phyloP scores from a whole-genome alignment of 2,888 invertebrate species.

The Amphimallon solstitiale region DNA sequence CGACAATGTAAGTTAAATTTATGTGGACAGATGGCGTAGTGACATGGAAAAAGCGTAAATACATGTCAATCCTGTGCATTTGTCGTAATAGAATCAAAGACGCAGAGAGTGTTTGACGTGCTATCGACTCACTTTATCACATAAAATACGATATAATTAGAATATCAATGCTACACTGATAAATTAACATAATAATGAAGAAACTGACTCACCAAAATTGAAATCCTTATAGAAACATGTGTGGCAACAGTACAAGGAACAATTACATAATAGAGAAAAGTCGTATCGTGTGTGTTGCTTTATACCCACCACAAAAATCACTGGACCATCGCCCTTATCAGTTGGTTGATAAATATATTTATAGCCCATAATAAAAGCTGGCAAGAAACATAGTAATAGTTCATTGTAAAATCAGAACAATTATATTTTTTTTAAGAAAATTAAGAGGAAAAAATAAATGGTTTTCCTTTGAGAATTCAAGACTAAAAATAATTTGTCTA shows the following conservation, averaged over 20 bases:
- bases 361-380: slow-evolving; percentile 45
- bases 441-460: slow-evolving; percentile 5
- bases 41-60: too few species aligned
- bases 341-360: slow-evolving; percentile 49
- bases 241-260: slow-evolving; percentile 18
- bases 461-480: neutral
- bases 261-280: slow-evolving; percentile 22
- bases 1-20: too few species aligned
- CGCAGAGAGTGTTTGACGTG: too few species aligned
- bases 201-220: slow-evolving; percentile 9
- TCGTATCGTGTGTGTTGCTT: slow-evolving; percentile 16
- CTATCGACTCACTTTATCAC: too few species aligned
- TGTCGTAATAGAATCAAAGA: too few species aligned
- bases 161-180: too few species aligned
- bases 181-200: neutral
- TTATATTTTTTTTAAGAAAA: slow-evolving; percentile 15
- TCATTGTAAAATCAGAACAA: slow-evolving; percentile 47
- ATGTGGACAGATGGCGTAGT: too few species aligned
- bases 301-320: slow-evolving; percentile 30
- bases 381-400: slow-evolving; percentile 48
- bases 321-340: slow-evolving; percentile 44
- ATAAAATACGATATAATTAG: too few species aligned
- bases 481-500: neutral
- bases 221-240: neutral
- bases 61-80: too few species aligned